Evolutionary conservation across 1,140 invertebrate species (phyloP).

Genomic region (Cotesia vestalis): DNA sequence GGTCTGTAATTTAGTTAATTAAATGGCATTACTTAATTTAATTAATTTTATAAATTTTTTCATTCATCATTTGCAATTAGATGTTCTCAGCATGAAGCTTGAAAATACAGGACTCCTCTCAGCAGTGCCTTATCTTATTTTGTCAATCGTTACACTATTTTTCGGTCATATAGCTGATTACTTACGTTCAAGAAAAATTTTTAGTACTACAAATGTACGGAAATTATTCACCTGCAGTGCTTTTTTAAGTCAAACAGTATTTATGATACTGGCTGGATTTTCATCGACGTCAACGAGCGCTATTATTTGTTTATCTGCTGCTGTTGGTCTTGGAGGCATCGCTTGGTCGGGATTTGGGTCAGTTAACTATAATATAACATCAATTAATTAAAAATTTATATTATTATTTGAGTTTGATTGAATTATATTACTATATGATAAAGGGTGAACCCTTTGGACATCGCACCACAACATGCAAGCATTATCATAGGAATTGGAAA

Average conservation of each 20-base stretch:
- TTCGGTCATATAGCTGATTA: slow-evolving; percentile 85
- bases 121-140: slow-evolving; percentile 85
- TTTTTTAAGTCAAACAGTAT: slow-evolving; percentile 83
- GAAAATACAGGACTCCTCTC: slow-evolving; percentile 82
- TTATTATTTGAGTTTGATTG: background rate
- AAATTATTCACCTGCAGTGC: slow-evolving; percentile 81
- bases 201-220: slow-evolving; percentile 78
- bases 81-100: slow-evolving; percentile 76
- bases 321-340: slow-evolving; percentile 88
- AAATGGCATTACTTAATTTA: background rate
- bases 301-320: slow-evolving; percentile 81
- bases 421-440: slow-evolving; percentile 47
- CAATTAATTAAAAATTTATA: too few relatives aligned
- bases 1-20: slow-evolving; percentile 63
- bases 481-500: slow-evolving; percentile 89
- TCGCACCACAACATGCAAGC: slow-evolving; percentile 84
- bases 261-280: slow-evolving; percentile 83
- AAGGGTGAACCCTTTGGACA: slow-evolving; percentile 87
- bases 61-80: slow-evolving; percentile 54
- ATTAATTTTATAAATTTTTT: background rate
- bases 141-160: slow-evolving; percentile 81
- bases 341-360: slow-evolving; percentile 89
- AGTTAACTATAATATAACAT: slow-evolving; percentile 8
- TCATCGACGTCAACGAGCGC: slow-evolving; percentile 72
- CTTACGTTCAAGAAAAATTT: slow-evolving; percentile 70